Evolutionary conservation across 2,797 vertebrate species (phyloP), one percentile per base, ranked within the genome.

Genomic region (Anguilla megastoma): DNA sequence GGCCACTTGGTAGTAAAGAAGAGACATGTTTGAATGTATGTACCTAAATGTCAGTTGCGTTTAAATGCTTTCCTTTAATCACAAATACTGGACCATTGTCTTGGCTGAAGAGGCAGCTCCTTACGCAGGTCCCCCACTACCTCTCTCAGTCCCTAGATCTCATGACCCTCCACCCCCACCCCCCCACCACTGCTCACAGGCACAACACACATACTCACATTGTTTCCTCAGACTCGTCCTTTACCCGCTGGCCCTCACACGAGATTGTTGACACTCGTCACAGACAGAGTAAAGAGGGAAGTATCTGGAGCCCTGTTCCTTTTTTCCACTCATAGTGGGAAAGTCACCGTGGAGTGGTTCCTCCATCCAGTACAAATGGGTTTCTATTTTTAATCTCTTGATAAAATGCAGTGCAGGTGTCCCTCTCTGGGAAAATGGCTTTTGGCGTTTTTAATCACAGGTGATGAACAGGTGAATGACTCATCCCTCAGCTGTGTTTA

Each of bases 341-440:
- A n/a, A 84, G 2, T 48, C 48, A 9, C 8, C 3, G 45, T 9
- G 24, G 24, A 84, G 50, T 54, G 45, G 80, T n/a, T 16, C 2
- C 50, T 84, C 83, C 10, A 9, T 33, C 16, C 16, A 30, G n/a
- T 30, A 84, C 27, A 54, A 56, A 84, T 54, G 9, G 82, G 27
- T 84, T 30, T 84, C 52, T 84, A 58, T 84, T 56, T 84, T 54
- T 84, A 84, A 27, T 84, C 83, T 33, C 14, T 58, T 84, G 27
- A 84, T 54, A 12, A 33, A 7, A 33, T 30, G 52, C 83, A 56
- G 27, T 56, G 36, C 18, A 79, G 74, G 45, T 45, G 36, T 45
- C 33, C 4, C 14, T 50, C 2, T 50, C 41, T n/a, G 21, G 41
- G 33, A 76, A 16, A 24, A 50, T 82, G 83, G 50, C 52, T 58